Evolutionary conservation across 2,888 invertebrate species (phyloP).

Genomic region (Ophion costatus): DNA sequence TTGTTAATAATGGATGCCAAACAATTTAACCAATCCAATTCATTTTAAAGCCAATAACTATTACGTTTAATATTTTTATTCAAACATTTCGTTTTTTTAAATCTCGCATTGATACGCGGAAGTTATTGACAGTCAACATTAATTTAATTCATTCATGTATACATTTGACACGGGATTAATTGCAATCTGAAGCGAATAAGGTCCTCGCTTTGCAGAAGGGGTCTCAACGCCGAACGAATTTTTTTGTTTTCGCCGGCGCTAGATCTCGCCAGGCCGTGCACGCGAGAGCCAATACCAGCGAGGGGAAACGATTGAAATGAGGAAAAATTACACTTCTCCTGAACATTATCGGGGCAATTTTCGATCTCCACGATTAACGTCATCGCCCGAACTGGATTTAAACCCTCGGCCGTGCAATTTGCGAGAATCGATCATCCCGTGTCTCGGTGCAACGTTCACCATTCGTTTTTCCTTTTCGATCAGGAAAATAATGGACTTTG

Average conservation of each 20-base stretch:
- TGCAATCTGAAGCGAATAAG: neutral
- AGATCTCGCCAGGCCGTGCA: constrained; percentile 24
- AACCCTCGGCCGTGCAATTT: constrained; percentile 57
- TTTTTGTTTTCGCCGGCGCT: constrained; percentile 27
- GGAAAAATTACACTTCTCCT: constrained; percentile 50
- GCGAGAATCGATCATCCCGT: constrained; percentile 48
- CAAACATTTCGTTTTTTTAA: too few species aligned
- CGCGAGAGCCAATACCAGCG: neutral
- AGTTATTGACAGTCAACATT: too few species aligned
- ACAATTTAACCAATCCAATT: too few species aligned
- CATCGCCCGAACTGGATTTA: constrained; percentile 55
- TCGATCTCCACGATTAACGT: constrained; percentile 51
- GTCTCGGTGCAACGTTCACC: constrained; percentile 26
- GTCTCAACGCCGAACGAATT: constrained; percentile 10
- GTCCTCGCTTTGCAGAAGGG: constrained; percentile 20
- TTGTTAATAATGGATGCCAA: too few species aligned
- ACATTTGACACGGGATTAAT: too few species aligned
- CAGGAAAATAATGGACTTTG: constrained; percentile 53
- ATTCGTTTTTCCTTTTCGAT: constrained; percentile 38
- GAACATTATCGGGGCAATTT: constrained; percentile 61
- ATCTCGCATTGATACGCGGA: too few species aligned
- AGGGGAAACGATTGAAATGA: constrained; percentile 53
- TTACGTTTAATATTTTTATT: too few species aligned
- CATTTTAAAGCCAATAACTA: too few species aligned
- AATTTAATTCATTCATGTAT: too few species aligned